phyloP scores from a whole-genome alignment of 2,113 vertebrate genomes.

The Corythornis madagascariensis region DNA sequence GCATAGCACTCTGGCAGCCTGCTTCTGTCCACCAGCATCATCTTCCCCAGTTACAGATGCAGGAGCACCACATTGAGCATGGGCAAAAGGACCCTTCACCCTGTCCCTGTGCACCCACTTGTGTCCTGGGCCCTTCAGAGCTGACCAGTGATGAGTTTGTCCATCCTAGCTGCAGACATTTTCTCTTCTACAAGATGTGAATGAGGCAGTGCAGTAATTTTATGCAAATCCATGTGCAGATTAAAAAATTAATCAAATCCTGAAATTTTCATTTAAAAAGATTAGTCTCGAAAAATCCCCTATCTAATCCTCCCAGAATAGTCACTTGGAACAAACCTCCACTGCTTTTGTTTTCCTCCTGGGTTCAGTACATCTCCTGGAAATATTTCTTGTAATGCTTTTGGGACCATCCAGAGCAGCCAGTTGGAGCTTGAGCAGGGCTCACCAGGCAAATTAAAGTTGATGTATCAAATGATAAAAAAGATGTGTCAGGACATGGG shows the following conservation, averaged over 20 bases:
- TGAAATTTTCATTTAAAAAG: conserved; percentile 70
- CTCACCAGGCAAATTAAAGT: conserved; percentile 27
- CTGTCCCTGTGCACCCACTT: neutral
- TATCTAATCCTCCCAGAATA: conserved; percentile 57
- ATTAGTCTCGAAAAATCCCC: conserved; percentile 60
- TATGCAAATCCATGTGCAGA: conserved; percentile 60
- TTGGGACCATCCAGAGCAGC: conserved; percentile 35
- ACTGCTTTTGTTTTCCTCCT: conserved; percentile 41
- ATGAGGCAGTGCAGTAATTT: conserved; percentile 24
- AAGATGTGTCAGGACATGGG: conserved; percentile 48
- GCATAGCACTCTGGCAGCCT: neutral
- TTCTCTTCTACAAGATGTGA: neutral
- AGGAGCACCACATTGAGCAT: neutral
- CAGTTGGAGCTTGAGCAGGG: conserved; percentile 15
- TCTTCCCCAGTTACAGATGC: neutral
- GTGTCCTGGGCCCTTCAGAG: neutral
- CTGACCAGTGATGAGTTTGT: neutral
- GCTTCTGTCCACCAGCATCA: neutral
- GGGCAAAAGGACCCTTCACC: neutral
- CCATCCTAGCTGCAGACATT: neutral
- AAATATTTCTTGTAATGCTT: conserved; percentile 38
- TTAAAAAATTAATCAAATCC: conserved; percentile 69
- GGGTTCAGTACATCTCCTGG: conserved; percentile 44
- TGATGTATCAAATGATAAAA: conserved; percentile 51
- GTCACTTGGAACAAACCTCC: conserved; percentile 51